Evolutionary conservation across 2,888 invertebrate species (phyloP), one percentile per base, ranked within the genome.

Genomic region (Microplitis deprimator): DNA sequence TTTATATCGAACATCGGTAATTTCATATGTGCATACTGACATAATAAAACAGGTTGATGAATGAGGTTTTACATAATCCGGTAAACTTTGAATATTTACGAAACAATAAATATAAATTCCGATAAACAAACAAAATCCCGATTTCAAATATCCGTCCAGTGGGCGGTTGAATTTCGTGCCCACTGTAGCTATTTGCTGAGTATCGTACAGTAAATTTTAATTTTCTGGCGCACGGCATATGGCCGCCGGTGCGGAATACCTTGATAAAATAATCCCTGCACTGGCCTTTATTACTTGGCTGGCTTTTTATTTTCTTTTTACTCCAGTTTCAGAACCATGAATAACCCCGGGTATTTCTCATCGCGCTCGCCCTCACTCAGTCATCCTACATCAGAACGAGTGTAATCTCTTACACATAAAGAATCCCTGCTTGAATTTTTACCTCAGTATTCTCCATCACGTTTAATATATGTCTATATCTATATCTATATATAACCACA

Each of bases 231-330:
- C 17, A 16, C 68, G 41, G 61, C 61, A 73, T 38, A 29, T 68
- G 20, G 72, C 72, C 73, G 62, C 17, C 61, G 72, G 72, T 77
- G 61, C 38, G 61, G 72, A 68, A 68, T 73, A 67, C 73, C 73
- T 73, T 73, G 76, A 72, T 77, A 77, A 77, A 77, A 77, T 77
- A 77, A 77, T 77, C 76, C 73, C 38, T 41, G 68, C 62, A 67
- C 62, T 64, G 76, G 68, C 59, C 68, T 77, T 77, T 73, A 77
- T 77, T 77, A 68, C 76, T 59, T 41, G 39, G 50, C 16, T 40
- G 65, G 38, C 17, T 10, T 50, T 68, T 60, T 29, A 39, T 68
- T 65, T 68, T 67, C 68, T 65, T 40, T 20, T 68, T 60, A 8
- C 61, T 67, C 10, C 17, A 39, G 38, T 16, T 72, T 72, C 72